Percentiles rank a stretch among this genome's conserved stretches.
phyloP scores from a whole-genome alignment of 2,888 invertebrate species.

The Polydrusus cervinus region DNA sequence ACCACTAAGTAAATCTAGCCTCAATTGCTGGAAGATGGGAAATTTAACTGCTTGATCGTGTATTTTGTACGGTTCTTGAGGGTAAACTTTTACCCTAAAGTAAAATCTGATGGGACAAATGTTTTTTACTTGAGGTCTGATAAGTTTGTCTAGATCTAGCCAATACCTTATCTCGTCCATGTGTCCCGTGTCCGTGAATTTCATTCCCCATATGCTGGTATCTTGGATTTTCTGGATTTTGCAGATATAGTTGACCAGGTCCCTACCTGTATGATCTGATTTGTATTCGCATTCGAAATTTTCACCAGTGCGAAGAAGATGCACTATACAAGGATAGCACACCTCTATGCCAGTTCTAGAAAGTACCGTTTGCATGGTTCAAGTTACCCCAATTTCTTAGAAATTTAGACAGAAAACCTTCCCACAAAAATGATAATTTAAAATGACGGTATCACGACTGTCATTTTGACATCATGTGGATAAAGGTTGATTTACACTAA shows the following conservation, averaged over 20 bases:
- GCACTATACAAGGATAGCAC: conserved; percentile 57
- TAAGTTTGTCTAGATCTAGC: conserved; percentile 56
- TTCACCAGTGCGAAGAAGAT: conserved; percentile 56
- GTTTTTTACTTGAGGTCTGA: conserved; percentile 56
- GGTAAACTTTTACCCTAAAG: conserved; percentile 58
- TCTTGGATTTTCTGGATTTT: conserved; percentile 55
- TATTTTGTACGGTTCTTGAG: conserved; percentile 58
- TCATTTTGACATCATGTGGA: conserved; percentile 6
- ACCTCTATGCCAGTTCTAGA: conserved; percentile 57
- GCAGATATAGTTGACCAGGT: conserved; percentile 56
- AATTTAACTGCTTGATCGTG: conserved; percentile 49
- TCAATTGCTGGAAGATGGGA: conserved; percentile 57
- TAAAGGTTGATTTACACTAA: neutral
- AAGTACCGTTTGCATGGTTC: conserved; percentile 57
- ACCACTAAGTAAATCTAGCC: conserved; percentile 57
- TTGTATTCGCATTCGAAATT: conserved; percentile 58
- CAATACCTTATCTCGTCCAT: conserved; percentile 57
- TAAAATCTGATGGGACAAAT: conserved; percentile 55
- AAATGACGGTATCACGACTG: neutral
- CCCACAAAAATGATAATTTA: conserved; percentile 45
- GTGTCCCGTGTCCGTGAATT: conserved; percentile 50
- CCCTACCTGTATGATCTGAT: conserved; percentile 56
- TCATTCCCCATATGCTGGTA: conserved; percentile 56
- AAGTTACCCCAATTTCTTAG: conserved; percentile 26
- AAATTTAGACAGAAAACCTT: conserved; percentile 13